phyloP scores from a whole-genome alignment of 2,797 vertebrate species.

The Spea hammondii region DNA sequence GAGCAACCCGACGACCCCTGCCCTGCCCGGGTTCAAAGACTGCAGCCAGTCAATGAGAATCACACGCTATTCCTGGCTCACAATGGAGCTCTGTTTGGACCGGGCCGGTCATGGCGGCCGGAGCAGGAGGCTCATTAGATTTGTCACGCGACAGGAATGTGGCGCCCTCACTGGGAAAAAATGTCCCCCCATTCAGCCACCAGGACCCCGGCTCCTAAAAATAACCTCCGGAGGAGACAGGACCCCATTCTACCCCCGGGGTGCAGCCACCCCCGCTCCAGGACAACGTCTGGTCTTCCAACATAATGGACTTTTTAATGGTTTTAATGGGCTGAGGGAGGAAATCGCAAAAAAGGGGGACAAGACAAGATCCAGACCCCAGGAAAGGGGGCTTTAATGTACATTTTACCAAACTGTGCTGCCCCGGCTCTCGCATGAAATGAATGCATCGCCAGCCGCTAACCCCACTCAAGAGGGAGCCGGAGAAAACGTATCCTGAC shows the following conservation, averaged over 20 bases:
- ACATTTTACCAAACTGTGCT: neutral
- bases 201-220: constrained; percentile 33
- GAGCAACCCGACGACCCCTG: constrained; percentile 52
- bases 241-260: constrained; percentile 10
- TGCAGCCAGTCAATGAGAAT: constrained; percentile 60
- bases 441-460: neutral
- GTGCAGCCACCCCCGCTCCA: neutral
- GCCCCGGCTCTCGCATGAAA: neutral
- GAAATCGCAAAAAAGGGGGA: neutral
- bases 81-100: constrained; percentile 68
- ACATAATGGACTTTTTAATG: constrained; percentile 27
- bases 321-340: constrained; percentile 2
- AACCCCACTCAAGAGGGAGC: neutral
- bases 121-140: constrained; percentile 51
- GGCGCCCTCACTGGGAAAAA: constrained; percentile 67
- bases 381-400: too few relatives aligned
- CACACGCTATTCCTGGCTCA: constrained; percentile 58
- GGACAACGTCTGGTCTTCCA: constrained; percentile 9
- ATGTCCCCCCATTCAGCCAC: constrained; percentile 56
- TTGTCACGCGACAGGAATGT: constrained; percentile 71
- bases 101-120: constrained; percentile 52
- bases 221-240: constrained; percentile 18
- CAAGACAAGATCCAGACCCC: neutral
- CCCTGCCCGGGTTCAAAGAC: constrained; percentile 64
- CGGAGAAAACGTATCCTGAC: constrained; percentile 13